These are phyloP conservation scores for Pseudomyrmex dendroicus DNA, from an alignment of 1,140 invertebrate genomes.

Conservation along the genomic window DNA sequence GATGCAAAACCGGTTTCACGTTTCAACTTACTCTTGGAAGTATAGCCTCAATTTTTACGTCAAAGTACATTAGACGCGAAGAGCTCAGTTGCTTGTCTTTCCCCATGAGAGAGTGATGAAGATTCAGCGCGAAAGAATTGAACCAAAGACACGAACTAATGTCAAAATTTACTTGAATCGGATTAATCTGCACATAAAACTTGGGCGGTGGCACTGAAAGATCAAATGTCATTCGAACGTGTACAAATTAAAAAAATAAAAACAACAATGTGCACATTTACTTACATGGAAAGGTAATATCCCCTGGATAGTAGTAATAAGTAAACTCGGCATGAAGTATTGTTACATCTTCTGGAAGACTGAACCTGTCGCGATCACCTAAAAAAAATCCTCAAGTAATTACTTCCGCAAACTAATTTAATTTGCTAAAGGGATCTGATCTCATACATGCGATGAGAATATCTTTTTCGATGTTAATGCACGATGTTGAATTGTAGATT, in stretches of 20 bases:
- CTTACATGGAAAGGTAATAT: conserved; percentile 96
- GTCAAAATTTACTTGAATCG: conserved; percentile 94
- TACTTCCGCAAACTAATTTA: conserved; percentile 38
- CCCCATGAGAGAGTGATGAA: conserved; percentile 90
- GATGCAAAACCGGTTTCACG: conserved; percentile 8
- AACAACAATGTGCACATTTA: conserved; percentile 58
- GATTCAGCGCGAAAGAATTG: conserved; percentile 96
- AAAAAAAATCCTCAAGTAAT: conserved; percentile 74
- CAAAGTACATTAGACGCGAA: conserved; percentile 90
- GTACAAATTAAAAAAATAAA: conserved; percentile 54
- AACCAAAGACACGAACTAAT: conserved; percentile 95
- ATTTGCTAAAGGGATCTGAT: neutral
- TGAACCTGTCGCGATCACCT: conserved; percentile 94
- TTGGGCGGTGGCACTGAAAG: conserved; percentile 95
- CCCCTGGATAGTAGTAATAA: conserved; percentile 98
- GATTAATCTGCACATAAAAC: conserved; percentile 95
- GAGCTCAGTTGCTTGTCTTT: conserved; percentile 81
- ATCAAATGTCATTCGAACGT: conserved; percentile 53
- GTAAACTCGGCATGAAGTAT: conserved; percentile 97
- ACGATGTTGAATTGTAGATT: conserved; percentile 10
- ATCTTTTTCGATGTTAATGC: neutral
- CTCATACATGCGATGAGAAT: conserved; percentile 54
- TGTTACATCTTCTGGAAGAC: conserved; percentile 94
- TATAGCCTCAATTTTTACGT: conserved; percentile 95
- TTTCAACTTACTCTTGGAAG: conserved; percentile 91